Evolutionary conservation across 2,113 vertebrate species (phyloP).

Genomic region (Hirundichthys speculiger): DNA sequence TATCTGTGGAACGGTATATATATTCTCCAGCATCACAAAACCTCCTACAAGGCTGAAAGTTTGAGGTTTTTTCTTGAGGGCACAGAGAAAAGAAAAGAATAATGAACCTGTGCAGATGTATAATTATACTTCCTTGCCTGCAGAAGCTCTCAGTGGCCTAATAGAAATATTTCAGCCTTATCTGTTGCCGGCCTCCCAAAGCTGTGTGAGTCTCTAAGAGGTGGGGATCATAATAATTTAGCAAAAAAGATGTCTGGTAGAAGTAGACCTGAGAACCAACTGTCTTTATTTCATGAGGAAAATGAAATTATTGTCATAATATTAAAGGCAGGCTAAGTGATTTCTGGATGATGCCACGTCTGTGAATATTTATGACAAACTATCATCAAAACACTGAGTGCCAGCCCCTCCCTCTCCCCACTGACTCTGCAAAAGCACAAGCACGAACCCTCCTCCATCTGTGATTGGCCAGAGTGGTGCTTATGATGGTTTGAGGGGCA

Average conservation of each 20-base stretch:
- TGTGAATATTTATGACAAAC: neutral
- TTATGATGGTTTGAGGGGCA: too few relatives aligned
- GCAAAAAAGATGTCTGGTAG: neutral
- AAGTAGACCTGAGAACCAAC: neutral
- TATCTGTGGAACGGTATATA: neutral
- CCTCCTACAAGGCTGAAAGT: neutral
- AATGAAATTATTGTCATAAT: neutral
- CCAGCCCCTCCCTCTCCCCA: too few relatives aligned
- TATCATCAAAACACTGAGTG: neutral
- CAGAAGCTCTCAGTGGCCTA: slow-evolving; percentile 14
- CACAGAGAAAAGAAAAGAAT: slow-evolving; percentile 12
- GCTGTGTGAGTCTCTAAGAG: slow-evolving; percentile 12
- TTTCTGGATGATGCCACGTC: too few relatives aligned
- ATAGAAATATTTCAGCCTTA: slow-evolving; percentile 3
- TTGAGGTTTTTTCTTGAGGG: slow-evolving; percentile 19
- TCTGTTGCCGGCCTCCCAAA: slow-evolving; percentile 19
- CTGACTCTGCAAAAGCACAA: too few relatives aligned
- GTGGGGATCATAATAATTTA: neutral
- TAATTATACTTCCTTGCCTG: slow-evolving; percentile 36
- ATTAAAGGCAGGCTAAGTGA: neutral
- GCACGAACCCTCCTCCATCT: too few relatives aligned
- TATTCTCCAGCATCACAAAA: slow-evolving; percentile 8
- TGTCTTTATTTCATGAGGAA: neutral
- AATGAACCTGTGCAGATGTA: slow-evolving; percentile 41
- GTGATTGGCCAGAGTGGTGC: too few relatives aligned